Percentiles rank a stretch among this genome's conserved stretches.
phyloP scores from a whole-genome alignment of 37 sponge, comb jelly and placozoan genomes.

The Agelas oroides region DNA sequence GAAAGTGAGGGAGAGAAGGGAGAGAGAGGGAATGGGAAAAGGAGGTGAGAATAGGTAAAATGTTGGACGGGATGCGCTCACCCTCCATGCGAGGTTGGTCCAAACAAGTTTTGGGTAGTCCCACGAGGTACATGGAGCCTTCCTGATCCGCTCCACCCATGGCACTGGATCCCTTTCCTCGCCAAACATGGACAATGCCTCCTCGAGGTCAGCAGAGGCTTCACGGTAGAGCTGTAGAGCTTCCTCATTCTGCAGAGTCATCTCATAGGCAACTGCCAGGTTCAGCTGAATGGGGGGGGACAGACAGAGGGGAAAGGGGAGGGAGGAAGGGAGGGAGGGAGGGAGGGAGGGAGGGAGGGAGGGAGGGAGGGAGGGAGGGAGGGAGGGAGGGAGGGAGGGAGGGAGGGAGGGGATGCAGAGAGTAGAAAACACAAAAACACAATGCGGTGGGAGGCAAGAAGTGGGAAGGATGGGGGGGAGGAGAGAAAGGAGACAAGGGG shows the following conservation, averaged over 20 bases:
- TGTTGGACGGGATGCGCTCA: not conserved
- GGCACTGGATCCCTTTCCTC: not conserved
- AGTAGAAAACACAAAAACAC: not conserved
- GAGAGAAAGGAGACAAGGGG: no score
- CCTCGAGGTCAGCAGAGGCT: slow-evolving; percentile 44
- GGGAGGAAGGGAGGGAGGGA: no score
- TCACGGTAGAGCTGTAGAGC: slow-evolving; percentile 59
- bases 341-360: no score
- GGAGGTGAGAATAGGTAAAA: no score
- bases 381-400: no score
- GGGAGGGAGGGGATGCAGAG: no score
- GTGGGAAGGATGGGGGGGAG: no score
- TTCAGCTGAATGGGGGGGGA: slow-evolving; percentile 48
- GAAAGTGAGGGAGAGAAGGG: not conserved
- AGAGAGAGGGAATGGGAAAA: no score
- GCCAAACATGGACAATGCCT: slow-evolving; percentile 16
- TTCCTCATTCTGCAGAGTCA: slow-evolving; percentile 44
- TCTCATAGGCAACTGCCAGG: slow-evolving; percentile 73
- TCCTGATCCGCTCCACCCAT: slow-evolving; percentile 29
- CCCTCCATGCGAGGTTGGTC: slow-evolving; percentile 25
- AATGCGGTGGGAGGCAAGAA: no score
- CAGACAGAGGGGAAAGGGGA: not conserved
- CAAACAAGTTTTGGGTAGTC: slow-evolving; percentile 70
- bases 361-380: no score
- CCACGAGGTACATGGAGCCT: slow-evolving; percentile 46